Evolutionary conservation across 1,140 invertebrate genomes (phyloP), one percentile per base, ranked within the genome.

Genomic region (Geopemphigus sp.): DNA sequence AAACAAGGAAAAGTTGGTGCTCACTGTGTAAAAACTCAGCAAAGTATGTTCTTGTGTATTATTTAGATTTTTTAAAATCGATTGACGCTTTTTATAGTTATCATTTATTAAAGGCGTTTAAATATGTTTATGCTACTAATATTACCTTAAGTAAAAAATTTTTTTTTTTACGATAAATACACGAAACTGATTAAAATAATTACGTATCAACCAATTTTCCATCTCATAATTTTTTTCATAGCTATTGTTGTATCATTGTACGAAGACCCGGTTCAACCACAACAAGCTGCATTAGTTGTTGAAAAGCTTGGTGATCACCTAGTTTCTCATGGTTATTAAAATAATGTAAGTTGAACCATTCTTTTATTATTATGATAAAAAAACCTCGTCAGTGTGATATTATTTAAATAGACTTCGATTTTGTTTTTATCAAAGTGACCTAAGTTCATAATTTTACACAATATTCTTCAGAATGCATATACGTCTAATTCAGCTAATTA

Each of bases 251-350:
- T 96, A 86, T 94, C 94, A 85, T 90, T 95, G 84, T 96, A 96
- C 85, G 93, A 95, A 90, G 94, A 95, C 88, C 94, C 94, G 84
- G 94, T 95, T 87, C 94, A 95, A 88, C 94, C 94, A 86, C 94
- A 95, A 88, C 94, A 96, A 88, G 94, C 94, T 85, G 94, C 94
- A 86, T 94, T 93, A 83, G 93, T 95, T 87, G 94, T 95, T 86
- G 94, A 96, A 91, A 95, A 95, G 89, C 90, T 96, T 90, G 94
- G 94, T 89, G 94, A 96, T 88, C 95, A 96, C 91, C 91, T 95
- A 90, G 90, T 95, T 89, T 91, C 90, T 88, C 95, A 93, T 89
- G 94, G 94, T 90, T 96, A 94, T 92, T 95, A 95, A 90, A 85
- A 70, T n/a, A 85, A 81, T 85, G 83, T 73, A 82, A 84, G 54